phyloP scores from a whole-genome alignment of 2,797 vertebrate genomes.

The Coregonus suidteri region DNA sequence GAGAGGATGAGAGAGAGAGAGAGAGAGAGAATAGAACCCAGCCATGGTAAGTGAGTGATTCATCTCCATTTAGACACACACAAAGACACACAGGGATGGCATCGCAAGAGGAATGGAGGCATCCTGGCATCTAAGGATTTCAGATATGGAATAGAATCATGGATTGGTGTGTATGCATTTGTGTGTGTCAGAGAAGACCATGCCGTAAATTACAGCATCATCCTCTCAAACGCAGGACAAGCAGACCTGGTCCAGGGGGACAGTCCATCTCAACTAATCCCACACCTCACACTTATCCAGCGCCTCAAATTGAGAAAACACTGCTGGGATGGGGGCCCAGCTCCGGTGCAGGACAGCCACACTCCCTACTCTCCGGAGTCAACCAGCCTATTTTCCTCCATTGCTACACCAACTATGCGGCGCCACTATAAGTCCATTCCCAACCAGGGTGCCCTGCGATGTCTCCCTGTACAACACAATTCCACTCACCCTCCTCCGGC shows the following conservation, averaged over 20 bases:
- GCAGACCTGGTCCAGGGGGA: neutral
- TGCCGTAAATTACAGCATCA: neutral
- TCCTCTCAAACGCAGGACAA: neutral
- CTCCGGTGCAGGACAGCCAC: neutral
- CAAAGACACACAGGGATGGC: neutral
- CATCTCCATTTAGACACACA: neutral
- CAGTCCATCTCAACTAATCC: neutral
- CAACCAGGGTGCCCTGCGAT: neutral
- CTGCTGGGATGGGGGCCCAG: neutral
- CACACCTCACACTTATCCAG: neutral
- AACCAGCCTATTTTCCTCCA: neutral
- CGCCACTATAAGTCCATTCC: neutral
- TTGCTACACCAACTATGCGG: neutral
- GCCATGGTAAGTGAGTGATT: neutral
- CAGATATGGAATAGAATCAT: too few species aligned
- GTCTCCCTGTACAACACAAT: constrained; percentile 12
- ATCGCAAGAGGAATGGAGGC: neutral
- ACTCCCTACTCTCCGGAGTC: neutral
- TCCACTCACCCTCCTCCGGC: constrained; percentile 1
- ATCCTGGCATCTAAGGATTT: neutral
- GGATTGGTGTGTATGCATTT: neutral
- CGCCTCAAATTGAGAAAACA: neutral
- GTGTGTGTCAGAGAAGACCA: too few species aligned
- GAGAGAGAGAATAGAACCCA: constrained; percentile 4
- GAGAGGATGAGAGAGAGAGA: too few species aligned